A percentile compares a stretch with the other conserved stretches of the same genome.
Conservation (phyloP, 2,113 vertebrate species). For the Rallus limicola region DNA sequence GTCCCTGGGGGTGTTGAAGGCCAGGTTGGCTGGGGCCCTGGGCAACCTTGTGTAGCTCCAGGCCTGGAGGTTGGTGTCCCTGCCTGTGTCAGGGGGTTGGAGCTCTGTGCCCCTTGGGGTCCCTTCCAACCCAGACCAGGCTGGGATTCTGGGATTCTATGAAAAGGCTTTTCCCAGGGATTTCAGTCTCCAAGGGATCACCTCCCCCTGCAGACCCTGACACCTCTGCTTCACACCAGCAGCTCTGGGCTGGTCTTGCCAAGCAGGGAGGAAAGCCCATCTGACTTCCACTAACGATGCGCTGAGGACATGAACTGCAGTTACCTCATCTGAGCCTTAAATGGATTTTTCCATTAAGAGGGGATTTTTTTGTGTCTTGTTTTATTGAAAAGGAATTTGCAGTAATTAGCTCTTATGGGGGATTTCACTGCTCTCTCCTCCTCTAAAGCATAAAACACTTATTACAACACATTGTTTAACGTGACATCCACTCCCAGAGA, state of each 20-base stretch:
- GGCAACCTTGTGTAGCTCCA: too few relatives aligned
- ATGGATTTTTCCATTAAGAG: conserved; percentile 63
- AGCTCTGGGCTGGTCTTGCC: not conserved
- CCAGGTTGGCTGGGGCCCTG: too few relatives aligned
- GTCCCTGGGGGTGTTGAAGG: too few relatives aligned
- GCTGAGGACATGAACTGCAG: not conserved
- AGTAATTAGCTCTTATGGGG: conserved; percentile 71
- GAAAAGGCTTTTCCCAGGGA: not conserved
- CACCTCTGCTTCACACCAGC: not conserved
- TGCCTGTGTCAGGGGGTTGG: too few relatives aligned
- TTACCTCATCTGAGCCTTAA: conserved; percentile 45
- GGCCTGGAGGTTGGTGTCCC: too few relatives aligned
- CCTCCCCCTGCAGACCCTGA: not conserved
- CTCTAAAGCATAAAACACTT: conserved; percentile 64
- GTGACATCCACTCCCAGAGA: not conserved
- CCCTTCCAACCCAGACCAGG: too few relatives aligned
- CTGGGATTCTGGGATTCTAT: too few relatives aligned
- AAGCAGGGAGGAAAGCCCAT: not conserved
- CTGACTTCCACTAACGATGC: not conserved
- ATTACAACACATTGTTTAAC: conserved; percentile 44
- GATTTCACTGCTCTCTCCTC: conserved; percentile 64
- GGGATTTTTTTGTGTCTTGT: conserved; percentile 55
- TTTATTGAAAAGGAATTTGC: conserved; percentile 69
- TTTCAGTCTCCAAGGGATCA: not conserved
- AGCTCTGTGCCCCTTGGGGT: too few relatives aligned